Base-by-base conservation (phyloP, 1,140 invertebrate genomes). In the Lepidurus packardi region DNA sequence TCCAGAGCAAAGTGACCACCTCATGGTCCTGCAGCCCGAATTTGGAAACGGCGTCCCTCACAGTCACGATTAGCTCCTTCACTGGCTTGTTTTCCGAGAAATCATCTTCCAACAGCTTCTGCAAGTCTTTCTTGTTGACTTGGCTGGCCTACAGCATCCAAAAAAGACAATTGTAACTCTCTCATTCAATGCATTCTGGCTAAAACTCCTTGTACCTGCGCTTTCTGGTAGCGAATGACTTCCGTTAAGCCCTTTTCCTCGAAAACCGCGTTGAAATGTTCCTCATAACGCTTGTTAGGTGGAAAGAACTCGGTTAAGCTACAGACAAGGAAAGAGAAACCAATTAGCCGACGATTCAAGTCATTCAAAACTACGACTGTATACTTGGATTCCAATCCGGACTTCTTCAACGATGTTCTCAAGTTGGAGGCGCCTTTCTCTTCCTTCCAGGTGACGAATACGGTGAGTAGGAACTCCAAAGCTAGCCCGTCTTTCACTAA, bases 401-500 rank as follows among this genome's bases (percentile, higher is more conserved):
- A 92, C 85, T 91, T 93, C 85, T 95, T 95, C 80, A 98, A 89
- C 81, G 93, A 90, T 80, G 92, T 91, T 85, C 93, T 92, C 53
- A 98, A 88, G 84, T 92, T 93, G 79, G 90, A 86, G 80, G 95
- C 89, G 81, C 96, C 96, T 82, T 94, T 95, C 84, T 98, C 95
- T 83, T 91, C 89, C 84, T 97, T 94, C 90, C 95, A 95, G 80
- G 92, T 93, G 81, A 92, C 89, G 87, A 97, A 96, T 82, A 98
- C 91, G 86, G 96, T 92, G 82, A 96, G 89, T 82, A 97, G 88
- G 86, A 98, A 98, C 80, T 97, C 94, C 81, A 97, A 88, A 79
- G 95, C 94, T 84, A 95, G 87, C 86, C 95, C 94, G 87, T 98
- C 96, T 85, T 98, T 98, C 80, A 97, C 91, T 81, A 97, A 88